Evolutionary conservation across 2,797 vertebrate species (phyloP).

Genomic region (Darevskia mixta): DNA sequence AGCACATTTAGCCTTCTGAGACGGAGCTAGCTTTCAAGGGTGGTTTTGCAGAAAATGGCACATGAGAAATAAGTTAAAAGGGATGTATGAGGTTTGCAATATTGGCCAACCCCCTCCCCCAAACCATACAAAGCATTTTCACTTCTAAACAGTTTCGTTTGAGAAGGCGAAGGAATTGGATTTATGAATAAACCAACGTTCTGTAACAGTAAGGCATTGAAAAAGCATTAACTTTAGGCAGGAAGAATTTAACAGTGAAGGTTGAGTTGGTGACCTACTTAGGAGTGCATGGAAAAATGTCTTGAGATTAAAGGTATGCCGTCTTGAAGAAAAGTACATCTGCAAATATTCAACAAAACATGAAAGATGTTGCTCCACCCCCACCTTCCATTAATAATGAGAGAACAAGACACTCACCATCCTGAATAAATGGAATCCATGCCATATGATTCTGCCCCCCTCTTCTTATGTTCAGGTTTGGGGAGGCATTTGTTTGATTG

Average conservation of each 20-base stretch:
- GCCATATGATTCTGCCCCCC: not conserved
- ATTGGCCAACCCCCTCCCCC: not conserved
- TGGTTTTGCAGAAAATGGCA: not conserved
- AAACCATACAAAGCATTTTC: constrained; percentile 22
- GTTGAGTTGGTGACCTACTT: constrained; percentile 36
- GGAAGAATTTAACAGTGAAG: constrained; percentile 35
- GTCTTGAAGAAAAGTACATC: constrained; percentile 10
- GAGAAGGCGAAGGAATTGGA: constrained; percentile 11
- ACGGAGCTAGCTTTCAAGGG: not conserved
- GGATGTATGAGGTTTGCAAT: not conserved
- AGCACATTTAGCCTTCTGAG: constrained; percentile 1
- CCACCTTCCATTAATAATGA: constrained; percentile 7
- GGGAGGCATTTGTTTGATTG: not conserved
- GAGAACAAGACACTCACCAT: not conserved
- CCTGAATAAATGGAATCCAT: not conserved
- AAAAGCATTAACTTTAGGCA: constrained; percentile 33
- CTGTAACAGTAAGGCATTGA: constrained; percentile 27
- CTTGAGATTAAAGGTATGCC: constrained; percentile 10
- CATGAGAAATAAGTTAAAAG: not conserved
- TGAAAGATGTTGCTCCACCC: not conserved
- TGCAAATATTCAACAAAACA: constrained; percentile 17
- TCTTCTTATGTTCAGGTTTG: not conserved
- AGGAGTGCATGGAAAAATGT: constrained; percentile 1
- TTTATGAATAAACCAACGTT: constrained; percentile 45
- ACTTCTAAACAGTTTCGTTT: not conserved